A percentile compares a stretch with the other conserved stretches of the same genome.
Evolutionary conservation across 2,113 vertebrate genomes (phyloP).

Genomic region (Hemichromis elongatus): DNA sequence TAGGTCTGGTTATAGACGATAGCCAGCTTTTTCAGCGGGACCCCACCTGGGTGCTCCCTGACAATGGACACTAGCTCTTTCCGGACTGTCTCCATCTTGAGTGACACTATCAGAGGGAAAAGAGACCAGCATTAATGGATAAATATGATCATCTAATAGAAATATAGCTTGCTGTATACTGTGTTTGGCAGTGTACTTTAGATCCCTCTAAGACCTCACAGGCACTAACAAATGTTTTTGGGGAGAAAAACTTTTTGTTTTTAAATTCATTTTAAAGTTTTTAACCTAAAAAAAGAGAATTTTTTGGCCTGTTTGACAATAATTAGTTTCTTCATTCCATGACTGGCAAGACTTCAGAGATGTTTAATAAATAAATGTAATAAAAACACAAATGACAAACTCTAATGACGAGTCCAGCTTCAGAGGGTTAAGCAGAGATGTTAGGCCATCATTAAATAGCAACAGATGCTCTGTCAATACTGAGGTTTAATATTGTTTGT

Average conservation of each 20-base stretch:
- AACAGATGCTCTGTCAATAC: not conserved
- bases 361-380: too few species aligned
- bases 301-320: too few species aligned
- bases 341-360: too few species aligned
- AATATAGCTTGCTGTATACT: not conserved
- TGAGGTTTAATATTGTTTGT: not conserved
- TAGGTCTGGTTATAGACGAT: constrained; percentile 46
- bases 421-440: not conserved
- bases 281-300: too few species aligned
- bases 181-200: too few species aligned
- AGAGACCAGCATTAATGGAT: not conserved
- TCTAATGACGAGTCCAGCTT: too few species aligned
- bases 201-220: too few species aligned
- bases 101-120: not conserved
- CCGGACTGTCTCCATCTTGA: constrained; percentile 26
- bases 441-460: not conserved
- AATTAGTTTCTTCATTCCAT: too few species aligned
- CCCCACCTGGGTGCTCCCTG: constrained; percentile 42
- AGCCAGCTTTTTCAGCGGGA: constrained; percentile 45
- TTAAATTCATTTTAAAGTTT: too few species aligned
- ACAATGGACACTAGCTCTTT: constrained; percentile 50
- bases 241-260: too few species aligned
- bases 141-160: not conserved
- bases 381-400: too few species aligned
- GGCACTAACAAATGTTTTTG: too few species aligned